Evolutionary conservation across 2,797 vertebrate genomes (phyloP), one percentile per base, ranked within the genome.

Genomic region (Ara ararauna): DNA sequence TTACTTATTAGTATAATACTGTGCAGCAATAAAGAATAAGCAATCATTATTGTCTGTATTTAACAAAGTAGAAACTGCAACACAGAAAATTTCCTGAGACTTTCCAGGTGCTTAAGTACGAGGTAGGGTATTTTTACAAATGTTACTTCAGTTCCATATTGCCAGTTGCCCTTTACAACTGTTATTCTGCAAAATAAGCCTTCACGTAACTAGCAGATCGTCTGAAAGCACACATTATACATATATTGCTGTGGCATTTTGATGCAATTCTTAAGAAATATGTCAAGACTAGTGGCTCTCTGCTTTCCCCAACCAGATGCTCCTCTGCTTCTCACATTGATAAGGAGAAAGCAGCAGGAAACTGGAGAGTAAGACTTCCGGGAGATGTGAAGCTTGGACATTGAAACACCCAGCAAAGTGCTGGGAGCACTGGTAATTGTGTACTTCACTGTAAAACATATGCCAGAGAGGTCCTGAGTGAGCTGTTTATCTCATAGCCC

Each of bases 221-320:
- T n/a, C 38, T 65, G 42, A 76, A 48, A 27, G 61, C 54, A 50
- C 0, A 0, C 30, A 45, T 38, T 24, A 38, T 20, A 62, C 45
- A 17, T 51, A 29, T 22, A 82, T 5, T 11, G 4, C 21, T 42
- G 17, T 20, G 15, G 14, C 17, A 78, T 81, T 75, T 77, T 84
- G 61, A 42, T 42, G 32, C 15, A 42, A 38, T 45, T 90, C 53
- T 62, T 65, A 90, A 90, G 66, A 90, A 60, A 50, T 34, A 38
- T 7, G 42, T 29, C 12, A 84, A 79, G 23, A 54, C 14, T 47
- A 67, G 23, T 0, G 0, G 27, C 3, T 47, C 21, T 66, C 14
- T 61, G 47, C 36, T 84, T 54, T 48, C 6, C 34, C 9, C 42
- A 66, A 40, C 5, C 38, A 73, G 75, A 75, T 58, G 38, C 12